Evolutionary conservation across 1,140 invertebrate species (phyloP), one percentile per base, ranked within the genome.

Genomic region (Musca domestica): DNA sequence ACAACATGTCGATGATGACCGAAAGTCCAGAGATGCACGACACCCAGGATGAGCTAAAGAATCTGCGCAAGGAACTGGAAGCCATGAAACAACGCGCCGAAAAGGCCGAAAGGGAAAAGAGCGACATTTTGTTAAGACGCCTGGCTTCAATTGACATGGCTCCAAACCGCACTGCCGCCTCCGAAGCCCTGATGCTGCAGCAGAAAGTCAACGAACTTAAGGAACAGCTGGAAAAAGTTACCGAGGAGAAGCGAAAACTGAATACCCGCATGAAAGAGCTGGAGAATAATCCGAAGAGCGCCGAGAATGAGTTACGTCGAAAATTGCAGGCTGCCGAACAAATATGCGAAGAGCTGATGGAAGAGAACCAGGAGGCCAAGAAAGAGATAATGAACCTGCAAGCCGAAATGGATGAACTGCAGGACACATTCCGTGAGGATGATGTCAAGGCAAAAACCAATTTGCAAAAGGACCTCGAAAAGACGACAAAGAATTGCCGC

Each of bases 321-420:
- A 95, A 96, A 83, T 81, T 95, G 17, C 82, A 91, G 66, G 90
- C 92, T 17, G 91, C 94, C 1, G 95, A 98, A 84, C 91, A 90
- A 56, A 84, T 96, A 2, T 94, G 94, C 75, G 94, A 97, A 80
- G 93, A 95, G 71, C 84, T 99, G 2, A 94, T 95, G 90, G 94
- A 98, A 75, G 97, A 99, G 82, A 99, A 99, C 83, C 93, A 97
- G 77, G 91, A 94, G 56, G 92, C 98, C 83, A 96, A 96, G 76
- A 92, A 93, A 72, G 96, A 99, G 81, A 89, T 98, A 19, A 83
- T 92, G 61, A 94, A 97, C 74, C 84, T 99, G 74, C 94, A 96
- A 76, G 92, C 95, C 67, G 96, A 99, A 85, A 96, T 99, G 83
- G 96, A 98, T 77, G 96, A 99, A 84, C 92, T 99, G 89, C 95